Conservation (phyloP, 2,888 invertebrate species). For the Drosophila formosana region DNA sequence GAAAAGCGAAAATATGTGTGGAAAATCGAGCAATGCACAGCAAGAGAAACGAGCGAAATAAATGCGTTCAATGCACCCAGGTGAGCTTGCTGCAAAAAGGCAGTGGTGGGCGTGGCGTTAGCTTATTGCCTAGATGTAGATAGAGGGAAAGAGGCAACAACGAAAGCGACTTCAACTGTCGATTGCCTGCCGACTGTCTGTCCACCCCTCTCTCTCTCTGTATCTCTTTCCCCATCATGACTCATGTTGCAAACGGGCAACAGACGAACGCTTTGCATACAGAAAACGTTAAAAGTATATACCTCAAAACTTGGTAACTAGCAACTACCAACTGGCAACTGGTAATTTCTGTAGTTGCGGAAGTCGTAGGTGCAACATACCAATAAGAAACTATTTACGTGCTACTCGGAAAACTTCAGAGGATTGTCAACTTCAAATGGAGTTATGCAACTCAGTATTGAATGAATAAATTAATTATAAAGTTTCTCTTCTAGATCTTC, state of each 20-base stretch:
- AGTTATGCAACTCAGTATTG: neutral
- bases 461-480: neutral
- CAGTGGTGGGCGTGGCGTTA: slow-evolving; percentile 38
- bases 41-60: slow-evolving; percentile 48
- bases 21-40: slow-evolving; percentile 52
- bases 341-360: slow-evolving; percentile 54
- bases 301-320: slow-evolving; percentile 27
- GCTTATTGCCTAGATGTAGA: neutral
- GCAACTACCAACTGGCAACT: slow-evolving; percentile 8
- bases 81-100: slow-evolving; percentile 6
- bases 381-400: slow-evolving; percentile 47
- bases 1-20: slow-evolving; percentile 67
- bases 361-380: slow-evolving; percentile 69
- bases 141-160: slow-evolving; percentile 2
- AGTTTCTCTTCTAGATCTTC: neutral
- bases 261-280: slow-evolving; percentile 34
- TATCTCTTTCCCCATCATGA: slow-evolving; percentile 35
- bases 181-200: slow-evolving; percentile 12
- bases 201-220: neutral
- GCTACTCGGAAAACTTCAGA: slow-evolving; percentile 20
- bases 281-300: slow-evolving; percentile 29
- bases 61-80: slow-evolving; percentile 74
- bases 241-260: slow-evolving; percentile 46
- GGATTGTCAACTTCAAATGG: slow-evolving; percentile 1
- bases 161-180: slow-evolving; percentile 30